Evolutionary conservation across 2,797 vertebrate genomes (phyloP).

Genomic region (Menidia menidia): DNA sequence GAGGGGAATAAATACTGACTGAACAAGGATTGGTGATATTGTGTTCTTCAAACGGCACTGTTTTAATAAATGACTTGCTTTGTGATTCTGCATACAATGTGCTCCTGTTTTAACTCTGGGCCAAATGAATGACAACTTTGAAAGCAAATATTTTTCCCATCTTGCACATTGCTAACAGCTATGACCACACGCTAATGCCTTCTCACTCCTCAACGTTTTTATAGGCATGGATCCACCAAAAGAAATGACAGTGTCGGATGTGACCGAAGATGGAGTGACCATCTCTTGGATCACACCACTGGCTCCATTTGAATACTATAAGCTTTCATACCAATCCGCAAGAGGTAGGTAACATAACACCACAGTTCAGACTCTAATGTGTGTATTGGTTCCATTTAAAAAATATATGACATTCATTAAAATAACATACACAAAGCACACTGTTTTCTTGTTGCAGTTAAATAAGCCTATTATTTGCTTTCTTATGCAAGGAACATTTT

Average conservation of each 20-base stretch:
- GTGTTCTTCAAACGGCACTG: conserved; percentile 16
- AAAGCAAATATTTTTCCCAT: not conserved
- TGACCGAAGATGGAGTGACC: conserved; percentile 88
- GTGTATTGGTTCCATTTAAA: conserved; percentile 11
- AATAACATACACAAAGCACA: conserved; percentile 6
- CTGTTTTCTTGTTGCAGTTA: conserved; percentile 41
- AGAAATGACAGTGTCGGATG: conserved; percentile 87
- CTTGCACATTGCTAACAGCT: not conserved
- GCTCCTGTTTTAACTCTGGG: not conserved
- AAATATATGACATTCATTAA: conserved; percentile 14
- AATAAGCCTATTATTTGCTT: conserved; percentile 58
- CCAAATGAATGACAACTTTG: not conserved
- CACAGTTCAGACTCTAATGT: not conserved
- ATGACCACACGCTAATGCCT: not conserved
- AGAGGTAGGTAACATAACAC: conserved; percentile 82
- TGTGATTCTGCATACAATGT: not conserved
- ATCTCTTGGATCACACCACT: conserved; percentile 90
- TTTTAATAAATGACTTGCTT: conserved; percentile 28
- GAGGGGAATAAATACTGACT: conserved; percentile 27
- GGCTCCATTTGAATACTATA: conserved; percentile 92
- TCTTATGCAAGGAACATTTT: conserved; percentile 33
- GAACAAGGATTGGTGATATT: conserved; percentile 14
- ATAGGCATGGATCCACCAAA: conserved; percentile 92
- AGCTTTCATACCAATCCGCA: conserved; percentile 89
- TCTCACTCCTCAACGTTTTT: not conserved